Base-by-base conservation (phyloP, 2,113 vertebrate species). In the Lepisosteus oculatus region DNA sequence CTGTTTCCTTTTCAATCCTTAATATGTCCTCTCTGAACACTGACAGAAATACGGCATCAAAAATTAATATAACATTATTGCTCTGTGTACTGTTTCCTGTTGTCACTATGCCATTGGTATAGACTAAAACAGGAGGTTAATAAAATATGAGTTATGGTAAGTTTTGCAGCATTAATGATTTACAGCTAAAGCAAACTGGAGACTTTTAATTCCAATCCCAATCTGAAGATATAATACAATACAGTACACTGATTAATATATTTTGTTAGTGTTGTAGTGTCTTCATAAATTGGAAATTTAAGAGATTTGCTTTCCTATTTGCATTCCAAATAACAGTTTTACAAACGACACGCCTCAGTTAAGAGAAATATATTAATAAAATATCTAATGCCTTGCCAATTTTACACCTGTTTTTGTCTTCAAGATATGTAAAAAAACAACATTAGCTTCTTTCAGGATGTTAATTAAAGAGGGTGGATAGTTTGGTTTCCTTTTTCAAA, bases 41-140 rank as follows among this genome's bases (percentile, higher is more conserved):
- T 12, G 78, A 84, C 81, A 91, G 90, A 90, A 91, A 90, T 72
- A 83, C 80, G 75, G 79, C 84, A 80, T 86, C 71, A 74, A 89
- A 88, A 86, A 88, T 82, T 85, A 81, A 88, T 90, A 86, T 77
- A 66, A 78, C 90, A 76, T 77, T 77, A 85, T 85, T 89, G 87
- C 86, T 85, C 85, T 80, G 81, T 85, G 90, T 87, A 81, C 83
- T 78, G 82, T 90, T 94, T 93, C 88, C 92, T 91, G 87, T 89
- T 94, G 87, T 92, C 90, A 67, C 55, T 61, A 67, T 61, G 2
- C 72, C 76, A 77, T 81, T 76, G 74, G 71, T 73, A 75, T 63
- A 66, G 5, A 13, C 61, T 76, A 9, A 74, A 79, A 80, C 66
- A 66, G 76, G 69, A 54, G 71, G 74, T 61, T 84, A 72, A 80